These are phyloP conservation scores for Clitarchus hookeri DNA, from an alignment of 2,888 invertebrate genomes.

Conservation along the genomic window DNA sequence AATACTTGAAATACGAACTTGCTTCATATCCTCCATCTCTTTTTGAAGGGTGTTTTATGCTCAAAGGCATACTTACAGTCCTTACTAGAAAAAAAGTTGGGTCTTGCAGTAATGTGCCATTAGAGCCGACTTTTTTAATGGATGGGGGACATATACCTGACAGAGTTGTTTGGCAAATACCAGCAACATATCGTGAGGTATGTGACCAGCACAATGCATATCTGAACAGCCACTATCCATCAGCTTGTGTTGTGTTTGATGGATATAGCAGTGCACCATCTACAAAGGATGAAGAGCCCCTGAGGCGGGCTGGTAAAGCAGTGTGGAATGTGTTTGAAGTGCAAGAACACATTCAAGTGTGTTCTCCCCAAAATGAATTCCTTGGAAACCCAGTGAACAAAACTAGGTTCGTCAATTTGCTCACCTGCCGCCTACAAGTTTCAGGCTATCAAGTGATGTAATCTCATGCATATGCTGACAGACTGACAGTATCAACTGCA, in stretches of 20 bases:
- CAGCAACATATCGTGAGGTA: neutral
- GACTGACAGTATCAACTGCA: neutral
- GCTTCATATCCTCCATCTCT: no score
- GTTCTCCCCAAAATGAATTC: neutral
- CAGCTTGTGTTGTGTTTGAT: slow-evolving; percentile 5
- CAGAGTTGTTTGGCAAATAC: neutral
- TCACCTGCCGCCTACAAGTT: neutral
- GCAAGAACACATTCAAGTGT: neutral
- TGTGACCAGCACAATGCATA: neutral
- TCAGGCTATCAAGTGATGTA: neutral
- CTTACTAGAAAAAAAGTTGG: neutral
- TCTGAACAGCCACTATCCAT: neutral
- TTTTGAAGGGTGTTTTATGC: no score
- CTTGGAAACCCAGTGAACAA: neutral
- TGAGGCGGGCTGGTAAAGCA: neutral
- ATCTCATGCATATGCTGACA: neutral
- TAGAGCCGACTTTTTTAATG: neutral
- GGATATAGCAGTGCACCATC: neutral
- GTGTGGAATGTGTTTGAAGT: neutral
- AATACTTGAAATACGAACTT: no score
- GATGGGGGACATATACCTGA: neutral
- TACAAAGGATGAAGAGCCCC: neutral
- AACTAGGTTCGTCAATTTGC: neutral
- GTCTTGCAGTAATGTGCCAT: neutral
- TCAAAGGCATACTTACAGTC: neutral